Evolutionary conservation across 1,140 invertebrate species (phyloP), one percentile per base, ranked within the genome.

Genomic region (Zaprionus nigranus): DNA sequence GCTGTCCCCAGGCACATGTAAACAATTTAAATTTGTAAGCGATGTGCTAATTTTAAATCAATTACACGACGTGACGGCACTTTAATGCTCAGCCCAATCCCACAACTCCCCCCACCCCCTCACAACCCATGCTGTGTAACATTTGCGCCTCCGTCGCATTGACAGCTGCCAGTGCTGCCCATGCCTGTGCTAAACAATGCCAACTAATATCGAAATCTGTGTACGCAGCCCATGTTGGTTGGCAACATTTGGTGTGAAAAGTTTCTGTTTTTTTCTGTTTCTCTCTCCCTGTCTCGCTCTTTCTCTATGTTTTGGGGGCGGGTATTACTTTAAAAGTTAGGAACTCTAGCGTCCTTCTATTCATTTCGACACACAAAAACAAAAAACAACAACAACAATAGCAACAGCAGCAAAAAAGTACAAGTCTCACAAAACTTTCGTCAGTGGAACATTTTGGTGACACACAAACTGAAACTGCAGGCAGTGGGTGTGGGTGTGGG

Each of bases 21-120:
- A 87, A 87, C 83, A 87, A 86, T 87, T 88, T 81, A 81, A 83
- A 87, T 88, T 87, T 84, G 79, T 75, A 83, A 81, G 83, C 80
- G 78, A 84, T 87, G 84, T 87, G 83, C 83, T 87, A 87, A 87
- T 88, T 87, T 88, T 83, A 87, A 87, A 87, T 87, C 83, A 87
- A 87, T 87, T 87, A 87, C 81, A 88, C 62, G 78, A 88, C 83
- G 78, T 88, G 83, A 80, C 84, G 80, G 67, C 84, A 80, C 80
- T 83, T 80, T 79, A 75, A 75, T 69, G 60, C 38, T 70, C 28
- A 75, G 54, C 73, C 43, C 66, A 70, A 75, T 69, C 51, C 63
- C 43, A 67, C 63, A 67, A 67, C 11, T 34, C 30, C 30, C 40
- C 6, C 13, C 4, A 5, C 3, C 11, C 26, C 12, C 6, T 22